Conservation (phyloP, 2,797 vertebrate genomes). For the Lophius americanus region DNA sequence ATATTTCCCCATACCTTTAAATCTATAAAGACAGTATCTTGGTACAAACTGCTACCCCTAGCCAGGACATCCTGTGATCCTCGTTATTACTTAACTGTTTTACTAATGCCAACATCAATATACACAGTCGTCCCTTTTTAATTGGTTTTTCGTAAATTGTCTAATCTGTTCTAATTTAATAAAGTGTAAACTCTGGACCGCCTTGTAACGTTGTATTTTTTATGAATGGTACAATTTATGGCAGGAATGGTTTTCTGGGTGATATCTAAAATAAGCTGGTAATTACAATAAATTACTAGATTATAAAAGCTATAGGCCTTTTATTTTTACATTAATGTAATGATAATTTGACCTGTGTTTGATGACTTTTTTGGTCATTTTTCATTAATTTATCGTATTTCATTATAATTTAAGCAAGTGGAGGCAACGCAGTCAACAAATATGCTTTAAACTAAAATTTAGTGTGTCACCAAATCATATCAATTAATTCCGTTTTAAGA, state of each 20-base stretch:
- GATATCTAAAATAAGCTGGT: background rate
- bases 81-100: background rate
- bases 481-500: background rate
- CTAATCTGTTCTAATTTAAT: no score
- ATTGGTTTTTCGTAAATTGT: no score
- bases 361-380: background rate
- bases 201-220: no score
- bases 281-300: background rate
- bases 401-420: background rate
- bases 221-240: no score
- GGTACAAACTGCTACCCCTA: no score
- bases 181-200: no score
- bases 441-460: background rate
- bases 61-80: background rate
- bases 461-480: background rate
- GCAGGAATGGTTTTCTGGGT: no score
- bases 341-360: background rate
- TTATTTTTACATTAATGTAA: background rate
- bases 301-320: background rate
- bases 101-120: background rate
- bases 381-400: background rate
- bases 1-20: background rate
- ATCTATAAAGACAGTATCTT: background rate
- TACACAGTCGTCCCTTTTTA: no score
- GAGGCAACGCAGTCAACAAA: background rate